Evolutionary conservation across 2,797 vertebrate species (phyloP), one percentile per base, ranked within the genome.

Genomic region (Eupleurogrammus muticus): DNA sequence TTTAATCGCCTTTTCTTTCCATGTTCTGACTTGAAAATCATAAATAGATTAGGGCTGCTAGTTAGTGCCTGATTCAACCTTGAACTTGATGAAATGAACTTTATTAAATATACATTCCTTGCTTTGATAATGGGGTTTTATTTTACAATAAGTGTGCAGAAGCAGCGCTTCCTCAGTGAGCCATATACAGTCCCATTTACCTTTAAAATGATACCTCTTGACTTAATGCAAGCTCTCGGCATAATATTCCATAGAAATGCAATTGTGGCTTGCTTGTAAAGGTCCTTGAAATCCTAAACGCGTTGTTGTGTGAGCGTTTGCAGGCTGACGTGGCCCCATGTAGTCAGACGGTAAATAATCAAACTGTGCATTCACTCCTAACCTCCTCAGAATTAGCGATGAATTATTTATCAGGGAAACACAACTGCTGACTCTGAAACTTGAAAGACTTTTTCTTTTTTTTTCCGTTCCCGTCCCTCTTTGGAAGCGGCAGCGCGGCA

Each of bases 371-470:
- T 62, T 21, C 35, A 52, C 56, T 47, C 16, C 68, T 67, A 70
- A 54, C 80, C 71, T 66, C 28, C 53, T 13, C 72, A 70, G 69
- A 75, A 68, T 73, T 58, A 58, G 28, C 17, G 32, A 81, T 88
- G 21, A 76, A 88, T 90, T 80, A 88, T 92, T 85, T 75, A 89
- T 84, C 59, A 83, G 55, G 9, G 35, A 42, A 74, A 76, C 66
- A 75, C 79, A 87, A 83, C 63, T 85, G 79, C 84, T 90, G 82
- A 87, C 78, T 85, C 73, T 52, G 24, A 68, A 74, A 85, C 75
- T 77, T 87, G 77, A 87, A 86, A 83, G 74, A 76, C 50, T 32
- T 49, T 17, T 36, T 47, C 50, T 20, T 55, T 53, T 17, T 12
- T 12, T 17, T 4, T 3, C 53, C 8, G 4, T 34, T 34, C 35